phyloP scores from a whole-genome alignment of 2,113 vertebrate species.

The Carassius auratus region DNA sequence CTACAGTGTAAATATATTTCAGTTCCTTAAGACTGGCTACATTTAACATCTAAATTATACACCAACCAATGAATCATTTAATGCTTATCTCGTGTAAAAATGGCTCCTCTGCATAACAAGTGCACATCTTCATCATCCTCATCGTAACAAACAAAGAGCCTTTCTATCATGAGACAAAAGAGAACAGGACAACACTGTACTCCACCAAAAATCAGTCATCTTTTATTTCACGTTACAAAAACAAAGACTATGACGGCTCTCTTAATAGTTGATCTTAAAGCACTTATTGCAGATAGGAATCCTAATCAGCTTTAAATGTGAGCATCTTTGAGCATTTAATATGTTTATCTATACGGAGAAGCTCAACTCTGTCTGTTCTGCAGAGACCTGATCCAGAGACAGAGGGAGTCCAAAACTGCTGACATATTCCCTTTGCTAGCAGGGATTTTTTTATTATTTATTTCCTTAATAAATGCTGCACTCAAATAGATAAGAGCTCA shows the following conservation, averaged over 20 bases:
- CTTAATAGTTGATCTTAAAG: conserved; percentile 58
- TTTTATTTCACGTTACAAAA: no score
- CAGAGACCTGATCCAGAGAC: conserved; percentile 44
- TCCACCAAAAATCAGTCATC: no score
- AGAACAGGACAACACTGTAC: background rate
- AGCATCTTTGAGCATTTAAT: conserved; percentile 73
- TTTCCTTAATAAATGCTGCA: conserved; percentile 65
- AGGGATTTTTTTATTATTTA: conserved; percentile 52
- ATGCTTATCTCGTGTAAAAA: background rate
- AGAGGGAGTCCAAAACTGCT: conserved; percentile 64
- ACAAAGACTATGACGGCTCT: background rate
- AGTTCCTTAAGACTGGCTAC: background rate
- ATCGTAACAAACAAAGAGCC: background rate
- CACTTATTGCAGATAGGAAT: conserved; percentile 35
- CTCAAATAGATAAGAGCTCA: conserved; percentile 70
- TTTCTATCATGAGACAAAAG: background rate
- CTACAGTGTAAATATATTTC: background rate
- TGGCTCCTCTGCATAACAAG: background rate
- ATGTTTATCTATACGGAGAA: conserved; percentile 77
- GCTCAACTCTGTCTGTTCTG: conserved; percentile 73
- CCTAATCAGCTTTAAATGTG: conserved; percentile 73
- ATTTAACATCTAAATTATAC: background rate
- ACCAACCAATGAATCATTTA: background rate
- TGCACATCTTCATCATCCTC: background rate
- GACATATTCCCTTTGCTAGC: conserved; percentile 63